phyloP scores from a whole-genome alignment of 2,888 invertebrate species.

The Sminthurinus aureus region DNA sequence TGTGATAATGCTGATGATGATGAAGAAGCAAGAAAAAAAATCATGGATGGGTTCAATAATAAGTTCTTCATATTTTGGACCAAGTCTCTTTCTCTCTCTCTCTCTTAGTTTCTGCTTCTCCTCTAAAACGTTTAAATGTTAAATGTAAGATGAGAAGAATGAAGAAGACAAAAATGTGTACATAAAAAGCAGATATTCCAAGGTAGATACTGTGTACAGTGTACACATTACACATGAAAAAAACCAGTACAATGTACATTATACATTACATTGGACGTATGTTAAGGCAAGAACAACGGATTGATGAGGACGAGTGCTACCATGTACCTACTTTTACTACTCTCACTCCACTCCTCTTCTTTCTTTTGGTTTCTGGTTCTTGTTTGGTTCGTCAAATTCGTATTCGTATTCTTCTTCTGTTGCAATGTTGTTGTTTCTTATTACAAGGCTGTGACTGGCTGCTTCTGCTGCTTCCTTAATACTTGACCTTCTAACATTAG shows the following conservation, averaged over 20 bases:
- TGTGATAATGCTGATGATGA: slow-evolving; percentile 1
- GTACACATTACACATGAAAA: no score
- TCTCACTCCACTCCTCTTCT: background rate
- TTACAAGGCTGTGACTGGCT: slow-evolving; percentile 37
- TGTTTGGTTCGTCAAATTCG: background rate
- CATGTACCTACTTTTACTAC: background rate
- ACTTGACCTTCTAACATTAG: slow-evolving; percentile 33
- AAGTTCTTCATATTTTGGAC: slow-evolving; percentile 34
- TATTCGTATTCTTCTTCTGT: slow-evolving; percentile 3
- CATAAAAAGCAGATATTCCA: no score
- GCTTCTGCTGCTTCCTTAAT: slow-evolving; percentile 34
- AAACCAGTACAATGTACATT: no score
- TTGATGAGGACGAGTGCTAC: no score
- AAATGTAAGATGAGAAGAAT: background rate
- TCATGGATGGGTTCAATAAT: slow-evolving; percentile 40
- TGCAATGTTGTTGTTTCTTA: slow-evolving; percentile 9
- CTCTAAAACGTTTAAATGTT: background rate
- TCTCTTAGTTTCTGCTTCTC: background rate
- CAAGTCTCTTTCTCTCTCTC: background rate
- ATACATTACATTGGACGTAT: no score
- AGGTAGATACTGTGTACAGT: background rate
- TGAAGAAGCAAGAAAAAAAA: slow-evolving; percentile 17
- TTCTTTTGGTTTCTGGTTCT: no score
- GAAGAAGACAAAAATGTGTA: slow-evolving; percentile 10
- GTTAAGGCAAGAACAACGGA: no score